Percentiles rank a stretch among this genome's conserved stretches.
Conservation (phyloP, 2,888 invertebrate species). For the Clitarchus hookeri region DNA sequence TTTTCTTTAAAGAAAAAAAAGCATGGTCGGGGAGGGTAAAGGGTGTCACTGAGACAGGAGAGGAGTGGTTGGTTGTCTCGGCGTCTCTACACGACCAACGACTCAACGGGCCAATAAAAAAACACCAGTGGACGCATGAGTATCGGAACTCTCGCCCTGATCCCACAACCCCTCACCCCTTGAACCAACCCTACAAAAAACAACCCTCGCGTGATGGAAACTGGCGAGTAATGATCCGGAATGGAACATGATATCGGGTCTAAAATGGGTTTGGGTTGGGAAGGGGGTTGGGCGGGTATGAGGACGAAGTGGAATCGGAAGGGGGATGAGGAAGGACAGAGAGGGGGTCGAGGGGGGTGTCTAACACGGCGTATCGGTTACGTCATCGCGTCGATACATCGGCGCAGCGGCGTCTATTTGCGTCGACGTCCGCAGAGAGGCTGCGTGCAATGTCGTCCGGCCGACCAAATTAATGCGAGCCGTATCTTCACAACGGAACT, state of each 20-base stretch:
- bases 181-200: background rate
- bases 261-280: background rate
- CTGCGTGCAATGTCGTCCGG: no score
- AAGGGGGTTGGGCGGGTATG: background rate
- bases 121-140: no score
- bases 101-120: background rate
- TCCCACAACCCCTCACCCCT: background rate
- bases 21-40: no score
- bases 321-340: background rate
- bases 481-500: no score
- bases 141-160: background rate
- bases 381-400: conserved; percentile 14
- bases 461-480: no score
- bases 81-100: background rate
- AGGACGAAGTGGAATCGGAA: background rate
- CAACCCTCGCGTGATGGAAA: background rate
- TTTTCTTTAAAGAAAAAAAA: no score
- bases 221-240: background rate
- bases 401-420: background rate
- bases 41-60: background rate
- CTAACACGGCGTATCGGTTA: conserved; percentile 2
- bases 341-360: background rate
- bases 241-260: conserved; percentile 14
- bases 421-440: no score
- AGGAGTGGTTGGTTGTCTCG: background rate